phyloP scores from a whole-genome alignment of 2,888 invertebrate genomes.

The Ochropleura leucogaster region DNA sequence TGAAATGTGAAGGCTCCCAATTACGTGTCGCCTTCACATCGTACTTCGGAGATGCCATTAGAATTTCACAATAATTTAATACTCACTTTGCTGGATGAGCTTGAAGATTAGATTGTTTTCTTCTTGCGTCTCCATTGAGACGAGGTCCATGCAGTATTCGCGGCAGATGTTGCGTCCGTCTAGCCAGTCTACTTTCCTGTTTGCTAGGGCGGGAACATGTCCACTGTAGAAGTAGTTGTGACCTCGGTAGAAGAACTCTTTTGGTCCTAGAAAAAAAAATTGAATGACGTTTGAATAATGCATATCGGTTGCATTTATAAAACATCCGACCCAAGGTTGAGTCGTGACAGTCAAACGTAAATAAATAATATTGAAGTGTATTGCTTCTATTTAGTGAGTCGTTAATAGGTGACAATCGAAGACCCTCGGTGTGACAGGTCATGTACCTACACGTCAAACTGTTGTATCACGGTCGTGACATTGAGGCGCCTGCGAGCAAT shows the following conservation, averaged over 20 bases:
- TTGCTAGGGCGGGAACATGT: conserved; percentile 94
- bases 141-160: conserved; percentile 98
- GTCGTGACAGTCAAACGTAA: conserved; percentile 63
- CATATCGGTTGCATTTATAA: conserved; percentile 39
- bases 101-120: conserved; percentile 97
- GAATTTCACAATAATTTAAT: conserved; percentile 51
- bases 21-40: conserved; percentile 53
- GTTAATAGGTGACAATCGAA: conserved; percentile 67
- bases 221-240: conserved; percentile 97
- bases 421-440: conserved; percentile 77
- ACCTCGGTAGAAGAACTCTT: conserved; percentile 96
- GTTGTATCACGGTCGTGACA: conserved; percentile 84
- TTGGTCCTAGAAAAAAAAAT: conserved; percentile 92
- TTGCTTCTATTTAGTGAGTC: conserved; percentile 64
- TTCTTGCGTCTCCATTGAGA: conserved; percentile 96
- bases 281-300: conserved; percentile 25
- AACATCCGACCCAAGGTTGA: conserved; percentile 51
- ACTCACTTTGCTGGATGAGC: conserved; percentile 95
- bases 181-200: conserved; percentile 96
- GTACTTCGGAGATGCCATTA: conserved; percentile 39
- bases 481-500: conserved; percentile 79
- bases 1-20: conserved; percentile 67
- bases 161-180: conserved; percentile 97
- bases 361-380: conserved; percentile 61
- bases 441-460: conserved; percentile 74